A percentile compares a stretch with the other conserved stretches of the same genome.
These are phyloP conservation scores for Brachyalestes nurse DNA, from an alignment of 2,797 vertebrate species.

Conservation along the genomic window DNA sequence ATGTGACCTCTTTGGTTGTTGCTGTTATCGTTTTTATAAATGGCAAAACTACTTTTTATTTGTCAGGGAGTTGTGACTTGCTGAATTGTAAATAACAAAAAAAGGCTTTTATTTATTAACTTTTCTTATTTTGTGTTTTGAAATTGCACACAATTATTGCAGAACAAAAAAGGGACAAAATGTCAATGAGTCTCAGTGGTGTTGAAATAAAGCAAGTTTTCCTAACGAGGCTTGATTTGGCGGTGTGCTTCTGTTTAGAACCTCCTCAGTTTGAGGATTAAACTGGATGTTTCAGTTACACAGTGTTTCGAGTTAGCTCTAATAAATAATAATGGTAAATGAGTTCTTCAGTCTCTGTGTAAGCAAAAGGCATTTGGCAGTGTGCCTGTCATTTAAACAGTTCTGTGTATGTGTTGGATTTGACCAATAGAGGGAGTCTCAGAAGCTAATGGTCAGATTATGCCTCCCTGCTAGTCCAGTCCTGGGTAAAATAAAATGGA, in stretches of 20 bases:
- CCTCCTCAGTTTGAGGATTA: neutral
- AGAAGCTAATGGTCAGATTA: constrained; percentile 23
- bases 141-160: constrained; percentile 74
- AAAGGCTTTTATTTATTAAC: constrained; percentile 78
- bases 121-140: constrained; percentile 74
- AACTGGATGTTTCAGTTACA: neutral
- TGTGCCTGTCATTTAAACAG: neutral
- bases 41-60: constrained; percentile 50
- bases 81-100: constrained; percentile 76
- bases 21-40: constrained; percentile 65
- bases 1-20: constrained; percentile 31
- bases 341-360: neutral
- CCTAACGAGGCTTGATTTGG: constrained; percentile 48
- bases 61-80: constrained; percentile 62
- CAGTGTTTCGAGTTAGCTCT: neutral
- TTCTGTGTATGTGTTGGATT: constrained; percentile 38
- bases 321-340: neutral
- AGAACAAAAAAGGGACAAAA: constrained; percentile 77
- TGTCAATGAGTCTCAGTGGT: constrained; percentile 74
- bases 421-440: constrained; percentile 73
- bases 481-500: neutral
- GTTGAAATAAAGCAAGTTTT: constrained; percentile 80
- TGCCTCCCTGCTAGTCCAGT: neutral
- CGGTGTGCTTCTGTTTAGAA: neutral
- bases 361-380: neutral